Base-by-base conservation (phyloP, 92 coral and sea anemone species). In the Palythoa caribaeorum region DNA sequence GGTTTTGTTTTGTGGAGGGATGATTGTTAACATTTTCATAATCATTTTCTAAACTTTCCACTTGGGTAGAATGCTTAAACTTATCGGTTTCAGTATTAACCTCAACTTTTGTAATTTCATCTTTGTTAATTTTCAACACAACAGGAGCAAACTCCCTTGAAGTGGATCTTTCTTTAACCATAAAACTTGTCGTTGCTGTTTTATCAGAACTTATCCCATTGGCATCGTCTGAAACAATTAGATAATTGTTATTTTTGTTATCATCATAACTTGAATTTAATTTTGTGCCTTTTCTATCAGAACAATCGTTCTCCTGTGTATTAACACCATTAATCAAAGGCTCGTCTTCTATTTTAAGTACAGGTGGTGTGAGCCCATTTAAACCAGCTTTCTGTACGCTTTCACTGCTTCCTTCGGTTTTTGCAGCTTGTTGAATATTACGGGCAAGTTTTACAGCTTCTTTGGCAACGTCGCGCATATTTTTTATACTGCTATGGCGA, bases 81-180 rank as follows among this genome's bases (percentile, higher is more conserved):
- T 19, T 1, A 2, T 40, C 76, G 21, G 76, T 28, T 10, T 51
- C 86, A 66, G 38, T 66, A n/a, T 51, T 69, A 66, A 68, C 19
- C 11, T 81, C 86, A 55, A 81, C 62, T 16, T 84, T 57, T n/a
- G 69, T 57, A 36, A 83, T 21, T 16, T 71, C 89, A 16, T 77
- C 72, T 52, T 77, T 51, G 57, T 83, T 77, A 9, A 88, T 39
- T 74, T 90, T 77, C 16, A 88, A 57, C 66, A 78, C 70, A 52
- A 91, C 89, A 70, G 93, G 91, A 40, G 88, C 80, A 48, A 91
- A 91, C 47, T 53, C 89, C 12, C 55, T 83, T 70, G 86, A 53
- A 12, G 86, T 65, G n/a, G 86, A 65, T 17, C 15, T 20, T 5
- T 68, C 76, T 21, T 19, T 10, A 28, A 65, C 40, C 1, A 81